phyloP scores from a whole-genome alignment of 2,797 vertebrate species.

The Poecilia picta region DNA sequence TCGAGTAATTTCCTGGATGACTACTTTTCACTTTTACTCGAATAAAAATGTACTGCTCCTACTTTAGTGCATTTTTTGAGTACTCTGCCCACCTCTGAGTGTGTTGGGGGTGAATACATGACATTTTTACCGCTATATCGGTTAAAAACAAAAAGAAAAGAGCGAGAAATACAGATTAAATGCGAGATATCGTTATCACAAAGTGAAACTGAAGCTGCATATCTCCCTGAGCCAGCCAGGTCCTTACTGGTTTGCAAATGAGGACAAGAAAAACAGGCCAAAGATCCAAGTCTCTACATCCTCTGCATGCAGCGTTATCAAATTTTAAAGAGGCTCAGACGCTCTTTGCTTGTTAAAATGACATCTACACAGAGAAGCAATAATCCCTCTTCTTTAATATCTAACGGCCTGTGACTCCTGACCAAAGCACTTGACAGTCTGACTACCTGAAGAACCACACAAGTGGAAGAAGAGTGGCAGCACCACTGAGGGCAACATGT shows the following conservation, averaged over 20 bases:
- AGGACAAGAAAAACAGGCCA: constrained; percentile 6
- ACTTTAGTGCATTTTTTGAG: too few species aligned
- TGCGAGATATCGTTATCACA: neutral
- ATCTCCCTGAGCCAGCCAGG: too few species aligned
- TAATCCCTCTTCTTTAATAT: constrained; percentile 24
- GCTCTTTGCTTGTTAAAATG: constrained; percentile 22
- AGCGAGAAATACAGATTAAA: neutral
- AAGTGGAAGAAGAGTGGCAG: constrained; percentile 22
- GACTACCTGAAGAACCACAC: constrained; percentile 45
- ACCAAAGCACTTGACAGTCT: constrained; percentile 45
- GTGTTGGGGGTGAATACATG: neutral
- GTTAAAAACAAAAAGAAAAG: neutral
- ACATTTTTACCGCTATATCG: neutral
- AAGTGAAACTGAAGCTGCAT: neutral
- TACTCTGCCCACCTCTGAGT: neutral
- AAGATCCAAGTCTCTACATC: neutral
- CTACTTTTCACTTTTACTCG: too few species aligned
- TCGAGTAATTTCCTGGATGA: too few species aligned
- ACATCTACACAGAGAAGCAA: constrained; percentile 30
- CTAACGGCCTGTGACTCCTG: constrained; percentile 34
- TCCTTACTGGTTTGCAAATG: constrained; percentile 1
- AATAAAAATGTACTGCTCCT: too few species aligned
- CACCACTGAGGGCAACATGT: constrained; percentile 38
- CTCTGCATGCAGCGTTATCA: constrained; percentile 10
- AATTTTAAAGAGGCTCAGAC: constrained; percentile 15